Evolutionary conservation across 2,113 vertebrate genomes (phyloP).

Genomic region (Apistogramma diplotaenia): DNA sequence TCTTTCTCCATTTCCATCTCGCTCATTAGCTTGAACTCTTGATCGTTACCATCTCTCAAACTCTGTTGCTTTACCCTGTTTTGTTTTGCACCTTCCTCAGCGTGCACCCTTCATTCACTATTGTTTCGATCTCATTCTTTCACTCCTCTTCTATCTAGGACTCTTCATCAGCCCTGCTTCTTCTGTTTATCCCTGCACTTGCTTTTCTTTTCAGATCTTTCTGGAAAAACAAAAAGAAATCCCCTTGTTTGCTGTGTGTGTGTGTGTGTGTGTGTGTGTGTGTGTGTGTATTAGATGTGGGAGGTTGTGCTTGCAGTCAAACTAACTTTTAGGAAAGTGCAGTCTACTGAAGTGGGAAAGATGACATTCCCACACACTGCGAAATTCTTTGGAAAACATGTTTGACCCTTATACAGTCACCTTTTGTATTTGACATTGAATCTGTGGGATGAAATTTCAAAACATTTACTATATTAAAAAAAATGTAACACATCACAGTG

Average conservation of each 20-base stretch:
- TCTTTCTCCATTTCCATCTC: background rate
- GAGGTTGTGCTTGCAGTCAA: background rate
- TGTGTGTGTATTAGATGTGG: background rate
- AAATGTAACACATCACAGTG: background rate
- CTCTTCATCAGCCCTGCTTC: background rate
- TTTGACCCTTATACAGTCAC: background rate
- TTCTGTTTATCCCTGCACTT: background rate
- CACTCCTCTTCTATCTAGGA: background rate
- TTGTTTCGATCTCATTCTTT: background rate
- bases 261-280: background rate
- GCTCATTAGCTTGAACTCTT: conserved; percentile 4
- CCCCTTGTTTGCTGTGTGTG: background rate
- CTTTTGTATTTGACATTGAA: background rate
- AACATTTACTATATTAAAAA: background rate
- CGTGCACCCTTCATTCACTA: background rate
- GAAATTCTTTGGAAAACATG: background rate
- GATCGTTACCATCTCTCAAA: background rate
- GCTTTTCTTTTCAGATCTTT: background rate
- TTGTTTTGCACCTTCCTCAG: background rate
- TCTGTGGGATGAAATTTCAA: no score
- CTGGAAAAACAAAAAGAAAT: background rate
- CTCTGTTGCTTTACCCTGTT: background rate
- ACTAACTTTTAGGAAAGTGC: background rate
- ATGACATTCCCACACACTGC: background rate
- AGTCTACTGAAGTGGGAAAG: background rate